A percentile compares a stretch with the other conserved stretches of the same genome.
Evolutionary conservation across 2,888 invertebrate species (phyloP).

Genomic region (Folsomia candida): DNA sequence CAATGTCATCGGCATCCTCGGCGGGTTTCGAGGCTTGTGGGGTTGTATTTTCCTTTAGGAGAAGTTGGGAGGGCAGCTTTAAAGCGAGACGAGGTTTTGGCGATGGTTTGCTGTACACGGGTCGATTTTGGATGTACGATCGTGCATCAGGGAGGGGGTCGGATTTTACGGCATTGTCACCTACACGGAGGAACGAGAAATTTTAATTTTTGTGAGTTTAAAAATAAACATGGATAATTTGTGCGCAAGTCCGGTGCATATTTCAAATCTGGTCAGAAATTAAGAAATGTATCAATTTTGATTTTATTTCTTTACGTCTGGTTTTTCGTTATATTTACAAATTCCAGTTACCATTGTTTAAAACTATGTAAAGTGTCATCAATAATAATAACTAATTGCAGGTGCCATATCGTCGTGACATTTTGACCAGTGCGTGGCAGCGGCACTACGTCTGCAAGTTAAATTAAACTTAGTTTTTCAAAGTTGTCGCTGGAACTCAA

Average conservation of each 20-base stretch:
- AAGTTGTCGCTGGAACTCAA: too few species aligned
- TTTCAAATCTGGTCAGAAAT: not conserved
- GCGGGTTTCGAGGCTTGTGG: slow-evolving; percentile 1
- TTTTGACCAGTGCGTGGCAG: too few species aligned
- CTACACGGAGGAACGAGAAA: not conserved
- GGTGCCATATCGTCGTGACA: too few species aligned
- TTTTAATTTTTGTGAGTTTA: too few species aligned
- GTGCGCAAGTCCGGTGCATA: not conserved
- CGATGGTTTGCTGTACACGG: slow-evolving; percentile 52
- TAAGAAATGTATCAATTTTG: not conserved
- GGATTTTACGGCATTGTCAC: not conserved
- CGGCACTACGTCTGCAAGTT: too few species aligned
- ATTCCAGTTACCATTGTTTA: too few species aligned
- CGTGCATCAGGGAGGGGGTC: slow-evolving; percentile 41
- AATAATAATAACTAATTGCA: too few species aligned
- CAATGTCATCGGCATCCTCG: slow-evolving; percentile 31
- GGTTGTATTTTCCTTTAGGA: slow-evolving; percentile 9
- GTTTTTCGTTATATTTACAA: too few species aligned
- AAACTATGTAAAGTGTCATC: too few species aligned
- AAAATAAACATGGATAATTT: not conserved
- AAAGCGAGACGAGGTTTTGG: slow-evolving; percentile 45
- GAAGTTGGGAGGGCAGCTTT: slow-evolving; percentile 29
- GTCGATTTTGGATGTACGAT: slow-evolving; percentile 50
- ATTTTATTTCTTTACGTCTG: too few species aligned
- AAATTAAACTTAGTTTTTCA: too few species aligned